phyloP scores from a whole-genome alignment of 2,113 vertebrate species.

The Macquaria ambigua region DNA sequence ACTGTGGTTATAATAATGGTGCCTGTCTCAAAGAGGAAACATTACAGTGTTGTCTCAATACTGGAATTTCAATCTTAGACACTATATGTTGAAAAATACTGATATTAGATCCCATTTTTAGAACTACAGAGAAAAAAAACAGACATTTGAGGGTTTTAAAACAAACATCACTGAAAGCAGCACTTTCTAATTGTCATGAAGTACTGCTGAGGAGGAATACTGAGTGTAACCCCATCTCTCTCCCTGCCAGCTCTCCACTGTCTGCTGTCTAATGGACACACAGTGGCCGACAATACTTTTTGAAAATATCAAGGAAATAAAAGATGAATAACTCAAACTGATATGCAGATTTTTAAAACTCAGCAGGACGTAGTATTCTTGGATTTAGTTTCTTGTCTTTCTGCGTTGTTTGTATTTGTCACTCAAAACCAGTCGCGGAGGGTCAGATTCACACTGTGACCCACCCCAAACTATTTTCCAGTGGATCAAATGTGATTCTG shows the following conservation, averaged over 20 bases:
- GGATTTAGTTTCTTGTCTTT: background rate
- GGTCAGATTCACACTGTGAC: background rate
- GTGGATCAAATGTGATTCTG: conserved; percentile 37
- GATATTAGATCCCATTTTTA: conserved; percentile 3
- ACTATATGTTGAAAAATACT: background rate
- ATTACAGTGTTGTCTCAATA: background rate
- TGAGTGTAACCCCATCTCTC: background rate
- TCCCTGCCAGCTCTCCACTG: background rate
- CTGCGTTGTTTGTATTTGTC: background rate
- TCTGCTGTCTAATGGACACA: background rate
- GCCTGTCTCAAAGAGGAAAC: background rate
- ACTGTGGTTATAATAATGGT: conserved; percentile 9
- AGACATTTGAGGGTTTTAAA: background rate
- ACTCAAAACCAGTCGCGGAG: background rate
- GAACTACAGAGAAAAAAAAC: background rate
- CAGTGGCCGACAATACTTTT: background rate
- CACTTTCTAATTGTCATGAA: background rate
- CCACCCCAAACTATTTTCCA: background rate
- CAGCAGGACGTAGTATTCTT: background rate
- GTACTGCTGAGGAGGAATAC: background rate
- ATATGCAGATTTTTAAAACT: background rate
- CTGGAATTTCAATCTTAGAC: background rate
- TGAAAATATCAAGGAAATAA: background rate
- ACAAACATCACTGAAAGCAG: background rate
- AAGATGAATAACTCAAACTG: background rate